Evolutionary conservation across 2,888 invertebrate genomes (phyloP), one percentile per base, ranked within the genome.

Genomic region (Drosophila greeni): DNA sequence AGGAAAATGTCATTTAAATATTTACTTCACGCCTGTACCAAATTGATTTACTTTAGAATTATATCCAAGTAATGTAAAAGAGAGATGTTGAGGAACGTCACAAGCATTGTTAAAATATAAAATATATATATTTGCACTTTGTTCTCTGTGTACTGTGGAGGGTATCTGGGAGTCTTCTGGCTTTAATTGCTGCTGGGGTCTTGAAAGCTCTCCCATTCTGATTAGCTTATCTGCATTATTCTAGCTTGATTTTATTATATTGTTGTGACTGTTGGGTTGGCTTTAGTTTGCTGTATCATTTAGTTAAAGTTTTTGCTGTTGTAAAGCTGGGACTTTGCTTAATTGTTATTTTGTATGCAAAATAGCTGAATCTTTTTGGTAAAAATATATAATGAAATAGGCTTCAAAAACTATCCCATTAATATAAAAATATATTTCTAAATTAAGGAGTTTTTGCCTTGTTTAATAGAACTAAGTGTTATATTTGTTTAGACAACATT

Each of bases 1-100:
- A 68, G 59, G 66, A 60, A 66, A 77, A 55, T 64, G 58, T 43
- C 60, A 75, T 75, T 70, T 77, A 66, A 70, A 77, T 76, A 74
- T 61, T 43, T 33, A 26, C 31, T 37, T 43, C 23, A 59, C 31
- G 18, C 34, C 43, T 45, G 31, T 60, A 20, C 9, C 51, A 26
- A 52, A 61, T 49, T 23, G 48, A 49, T 59, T 61, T 45, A 18
- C 36, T 24, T 29, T 31, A 23, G 12, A 12, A 11, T 33, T 16
- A 33, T 31, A 33, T 16, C 18, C 31, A 11, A 18, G 26, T 26
- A 26, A 29, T 45, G 40, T 48, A 58, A 42, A 36, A 2, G 6
- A 8, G 36, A 29, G 42, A 16, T 23, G 9, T 43, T 24, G 11
- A n/a, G 9, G 16, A 24, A 56, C 40, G 57, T 57, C 40, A 42